Evolutionary conservation across 1,140 invertebrate species (phyloP).

Genomic region (Drosophila ohnishii): DNA sequence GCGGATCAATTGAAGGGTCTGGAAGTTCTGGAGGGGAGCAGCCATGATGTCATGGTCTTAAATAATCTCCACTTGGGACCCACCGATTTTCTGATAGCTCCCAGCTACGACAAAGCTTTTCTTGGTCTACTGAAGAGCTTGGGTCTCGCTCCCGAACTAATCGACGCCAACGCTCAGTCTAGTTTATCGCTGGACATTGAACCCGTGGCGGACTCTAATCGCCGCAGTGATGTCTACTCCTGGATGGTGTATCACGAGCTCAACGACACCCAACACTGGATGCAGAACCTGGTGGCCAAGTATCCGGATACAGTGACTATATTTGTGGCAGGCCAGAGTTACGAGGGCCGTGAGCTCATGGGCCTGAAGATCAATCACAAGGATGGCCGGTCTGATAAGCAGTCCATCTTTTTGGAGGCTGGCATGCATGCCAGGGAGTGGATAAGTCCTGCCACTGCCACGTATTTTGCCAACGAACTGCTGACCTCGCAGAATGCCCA

Average conservation of each 20-base stretch:
- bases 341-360: slow-evolving; percentile 86
- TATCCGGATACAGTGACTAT: slow-evolving; percentile 84
- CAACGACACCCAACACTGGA: slow-evolving; percentile 84
- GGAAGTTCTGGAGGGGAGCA: slow-evolving; percentile 31
- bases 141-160: slow-evolving; percentile 25
- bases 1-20: slow-evolving; percentile 72
- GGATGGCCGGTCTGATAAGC: slow-evolving; percentile 53
- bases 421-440: slow-evolving; percentile 90
- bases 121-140: background rate
- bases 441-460: slow-evolving; percentile 88
- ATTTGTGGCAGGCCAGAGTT: slow-evolving; percentile 84
- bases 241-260: slow-evolving; percentile 83
- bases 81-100: slow-evolving; percentile 56
- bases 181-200: slow-evolving; percentile 68
- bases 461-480: slow-evolving; percentile 87
- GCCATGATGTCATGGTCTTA: slow-evolving; percentile 43
- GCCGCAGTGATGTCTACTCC: slow-evolving; percentile 46
- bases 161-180: slow-evolving; percentile 81
- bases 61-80: slow-evolving; percentile 41
- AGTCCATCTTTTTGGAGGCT: slow-evolving; percentile 84
- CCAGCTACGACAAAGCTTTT: slow-evolving; percentile 44
- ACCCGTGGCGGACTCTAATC: slow-evolving; percentile 48
- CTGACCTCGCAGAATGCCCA: slow-evolving; percentile 83
- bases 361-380: slow-evolving; percentile 84
- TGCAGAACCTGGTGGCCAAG: slow-evolving; percentile 79